Conservation (phyloP, 1,140 invertebrate genomes). For the Trachymyrmex septentrionalis region DNA sequence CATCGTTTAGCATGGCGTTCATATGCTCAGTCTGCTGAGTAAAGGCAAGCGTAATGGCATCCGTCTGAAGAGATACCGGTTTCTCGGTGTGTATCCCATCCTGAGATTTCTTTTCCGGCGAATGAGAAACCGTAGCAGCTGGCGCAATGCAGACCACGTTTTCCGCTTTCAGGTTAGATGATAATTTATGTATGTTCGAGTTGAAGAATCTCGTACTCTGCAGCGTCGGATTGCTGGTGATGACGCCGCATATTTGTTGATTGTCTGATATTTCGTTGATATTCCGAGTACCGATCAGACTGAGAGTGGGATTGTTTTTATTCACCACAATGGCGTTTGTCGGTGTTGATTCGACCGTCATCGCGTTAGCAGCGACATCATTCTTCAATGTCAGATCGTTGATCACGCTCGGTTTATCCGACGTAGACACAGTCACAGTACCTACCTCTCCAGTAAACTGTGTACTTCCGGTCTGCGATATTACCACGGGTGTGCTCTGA, state of each 20-base stretch:
- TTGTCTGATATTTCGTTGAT: conserved; percentile 77
- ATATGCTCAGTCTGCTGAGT: conserved; percentile 76
- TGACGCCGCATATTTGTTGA: conserved; percentile 84
- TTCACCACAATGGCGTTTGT: conserved; percentile 81
- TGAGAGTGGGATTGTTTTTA: conserved; percentile 78
- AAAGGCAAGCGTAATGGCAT: conserved; percentile 82
- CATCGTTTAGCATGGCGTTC: conserved; percentile 73
- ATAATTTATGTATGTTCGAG: conserved; percentile 81
- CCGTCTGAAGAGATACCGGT: conserved; percentile 70
- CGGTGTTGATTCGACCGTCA: conserved; percentile 53
- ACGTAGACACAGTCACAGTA: background rate
- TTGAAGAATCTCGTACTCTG: conserved; percentile 83
- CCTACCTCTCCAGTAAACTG: conserved; percentile 72
- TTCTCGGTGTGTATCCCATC: conserved; percentile 76
- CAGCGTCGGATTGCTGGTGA: conserved; percentile 83
- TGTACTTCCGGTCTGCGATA: conserved; percentile 70
- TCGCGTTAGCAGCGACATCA: conserved; percentile 38
- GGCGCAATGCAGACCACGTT: conserved; percentile 81
- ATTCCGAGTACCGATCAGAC: conserved; percentile 79
- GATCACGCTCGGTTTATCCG: conserved; percentile 53
- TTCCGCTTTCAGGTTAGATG: conserved; percentile 75
- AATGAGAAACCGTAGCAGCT: conserved; percentile 54
- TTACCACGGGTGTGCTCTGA: conserved; percentile 74
- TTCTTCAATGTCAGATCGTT: conserved; percentile 73
- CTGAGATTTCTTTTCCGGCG: conserved; percentile 78